These are phyloP conservation scores for Isotomurus palustris DNA, from an alignment of 2,888 invertebrate genomes.

Conservation along the genomic window DNA sequence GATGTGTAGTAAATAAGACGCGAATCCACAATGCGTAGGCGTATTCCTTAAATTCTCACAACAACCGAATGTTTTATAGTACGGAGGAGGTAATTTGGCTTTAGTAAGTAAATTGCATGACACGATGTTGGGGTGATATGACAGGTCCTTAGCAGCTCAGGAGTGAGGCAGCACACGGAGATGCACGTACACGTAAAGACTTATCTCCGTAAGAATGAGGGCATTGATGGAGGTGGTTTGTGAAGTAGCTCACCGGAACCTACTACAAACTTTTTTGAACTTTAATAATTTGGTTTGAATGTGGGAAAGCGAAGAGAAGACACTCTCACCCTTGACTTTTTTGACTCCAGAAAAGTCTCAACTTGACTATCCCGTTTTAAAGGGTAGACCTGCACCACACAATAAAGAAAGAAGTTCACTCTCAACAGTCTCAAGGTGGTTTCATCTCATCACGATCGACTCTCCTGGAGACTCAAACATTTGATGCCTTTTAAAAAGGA, in stretches of 20 bases:
- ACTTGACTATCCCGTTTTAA: no score
- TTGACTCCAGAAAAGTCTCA: background rate
- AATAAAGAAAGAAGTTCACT: no score
- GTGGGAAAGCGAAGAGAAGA: slow-evolving; percentile 45
- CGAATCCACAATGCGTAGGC: no score
- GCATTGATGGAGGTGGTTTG: background rate
- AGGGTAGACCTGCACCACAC: no score
- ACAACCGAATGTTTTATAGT: no score
- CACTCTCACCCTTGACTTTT: slow-evolving; percentile 45
- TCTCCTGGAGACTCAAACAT: no score
- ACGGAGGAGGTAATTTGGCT: no score
- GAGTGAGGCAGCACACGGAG: background rate
- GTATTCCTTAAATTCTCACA: no score
- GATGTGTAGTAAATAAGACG: no score
- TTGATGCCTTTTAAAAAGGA: no score
- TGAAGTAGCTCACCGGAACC: slow-evolving; percentile 39
- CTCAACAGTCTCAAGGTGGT: no score
- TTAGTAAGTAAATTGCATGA: background rate
- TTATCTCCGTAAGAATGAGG: background rate
- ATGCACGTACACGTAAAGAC: background rate
- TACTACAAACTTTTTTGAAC: slow-evolving; percentile 37
- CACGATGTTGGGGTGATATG: background rate
- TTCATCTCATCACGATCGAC: no score
- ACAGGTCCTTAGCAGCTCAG: background rate
- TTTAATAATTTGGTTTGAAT: slow-evolving; percentile 38